These are phyloP conservation scores for Magallana nippona DNA, from an alignment of 2,888 invertebrate species.

Conservation along the genomic window DNA sequence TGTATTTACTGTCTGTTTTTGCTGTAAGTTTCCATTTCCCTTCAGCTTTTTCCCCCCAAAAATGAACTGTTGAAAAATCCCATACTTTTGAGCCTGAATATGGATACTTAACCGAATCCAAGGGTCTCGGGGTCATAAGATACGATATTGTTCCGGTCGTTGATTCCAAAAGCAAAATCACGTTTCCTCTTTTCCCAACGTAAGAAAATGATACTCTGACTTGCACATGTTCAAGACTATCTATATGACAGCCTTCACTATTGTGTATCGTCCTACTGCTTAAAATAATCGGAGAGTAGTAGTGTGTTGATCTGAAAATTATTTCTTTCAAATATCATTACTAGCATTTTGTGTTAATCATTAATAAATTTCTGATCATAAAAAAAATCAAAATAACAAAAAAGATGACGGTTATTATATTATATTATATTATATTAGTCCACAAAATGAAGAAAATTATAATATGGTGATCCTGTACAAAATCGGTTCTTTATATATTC, in stretches of 20 bases:
- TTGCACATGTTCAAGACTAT: neutral
- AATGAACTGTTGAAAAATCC: neutral
- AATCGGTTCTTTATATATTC: too few relatives aligned
- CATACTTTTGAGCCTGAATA: neutral
- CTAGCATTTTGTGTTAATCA: too few relatives aligned
- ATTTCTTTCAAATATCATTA: too few relatives aligned
- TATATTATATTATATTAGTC: too few relatives aligned
- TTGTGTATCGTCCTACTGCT: neutral
- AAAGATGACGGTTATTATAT: too few relatives aligned
- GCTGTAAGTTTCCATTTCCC: too few relatives aligned
- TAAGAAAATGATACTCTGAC: neutral
- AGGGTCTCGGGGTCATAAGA: neutral
- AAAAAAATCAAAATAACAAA: too few relatives aligned
- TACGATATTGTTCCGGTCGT: neutral
- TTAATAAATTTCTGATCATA: too few relatives aligned
- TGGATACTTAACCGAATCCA: neutral
- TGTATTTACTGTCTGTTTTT: too few relatives aligned
- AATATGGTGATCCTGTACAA: too few relatives aligned
- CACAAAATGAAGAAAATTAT: too few relatives aligned
- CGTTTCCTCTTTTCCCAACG: neutral
- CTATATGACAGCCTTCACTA: neutral
- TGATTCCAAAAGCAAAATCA: neutral
- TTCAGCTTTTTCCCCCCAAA: neutral
- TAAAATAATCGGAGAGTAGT: neutral
- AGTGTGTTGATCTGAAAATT: too few relatives aligned